Conservation (phyloP, 1,140 invertebrate species). For the Brachionus rotundiformis region DNA sequence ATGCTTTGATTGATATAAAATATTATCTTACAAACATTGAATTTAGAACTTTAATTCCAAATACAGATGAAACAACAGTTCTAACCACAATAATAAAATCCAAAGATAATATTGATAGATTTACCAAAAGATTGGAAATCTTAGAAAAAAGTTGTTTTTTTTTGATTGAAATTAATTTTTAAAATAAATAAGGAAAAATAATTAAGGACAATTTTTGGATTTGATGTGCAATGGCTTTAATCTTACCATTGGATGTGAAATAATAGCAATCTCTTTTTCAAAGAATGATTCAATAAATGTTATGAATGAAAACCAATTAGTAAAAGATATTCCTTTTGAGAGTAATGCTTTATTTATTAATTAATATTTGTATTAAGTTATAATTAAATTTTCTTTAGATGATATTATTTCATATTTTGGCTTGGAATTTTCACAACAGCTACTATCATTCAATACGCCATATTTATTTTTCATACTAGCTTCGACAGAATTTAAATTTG, state of each 20-base stretch:
- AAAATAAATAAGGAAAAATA: neutral
- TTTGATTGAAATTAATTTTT: neutral
- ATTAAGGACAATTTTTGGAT: slow-evolving; percentile 2
- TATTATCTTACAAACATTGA: neutral
- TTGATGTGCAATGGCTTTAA: neutral
- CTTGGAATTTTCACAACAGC: neutral
- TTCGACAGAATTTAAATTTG: slow-evolving; percentile 12
- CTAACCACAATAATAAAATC: neutral
- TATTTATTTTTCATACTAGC: neutral
- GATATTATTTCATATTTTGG: neutral
- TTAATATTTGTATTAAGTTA: too few species aligned
- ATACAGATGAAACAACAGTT: neutral
- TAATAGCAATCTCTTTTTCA: neutral
- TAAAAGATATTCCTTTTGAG: neutral
- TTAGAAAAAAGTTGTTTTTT: neutral
- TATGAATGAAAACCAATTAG: neutral
- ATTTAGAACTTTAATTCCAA: neutral
- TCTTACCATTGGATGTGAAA: neutral
- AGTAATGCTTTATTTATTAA: neutral
- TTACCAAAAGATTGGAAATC: neutral
- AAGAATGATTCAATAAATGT: neutral
- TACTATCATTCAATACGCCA: neutral
- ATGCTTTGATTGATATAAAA: neutral
- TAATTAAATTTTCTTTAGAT: too few species aligned
- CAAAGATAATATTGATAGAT: neutral